A percentile compares a stretch with the other conserved stretches of the same genome.
Evolutionary conservation across 2,113 vertebrate genomes (phyloP).

Genomic region (Sinocyclocheilus anshuiensis): DNA sequence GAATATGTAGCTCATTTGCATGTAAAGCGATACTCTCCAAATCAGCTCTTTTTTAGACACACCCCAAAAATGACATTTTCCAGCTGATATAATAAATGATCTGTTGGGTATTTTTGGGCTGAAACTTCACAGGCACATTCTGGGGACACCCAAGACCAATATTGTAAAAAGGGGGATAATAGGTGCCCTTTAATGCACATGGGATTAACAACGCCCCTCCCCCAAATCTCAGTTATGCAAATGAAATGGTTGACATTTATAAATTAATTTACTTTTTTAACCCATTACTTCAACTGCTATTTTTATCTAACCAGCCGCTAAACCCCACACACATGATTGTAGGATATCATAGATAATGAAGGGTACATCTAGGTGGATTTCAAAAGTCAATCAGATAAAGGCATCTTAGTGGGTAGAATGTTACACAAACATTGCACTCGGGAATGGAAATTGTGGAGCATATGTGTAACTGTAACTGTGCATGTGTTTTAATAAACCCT

Average conservation of each 20-base stretch:
- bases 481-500: constrained; percentile 11
- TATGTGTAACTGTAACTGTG: constrained; percentile 12
- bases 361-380: not conserved
- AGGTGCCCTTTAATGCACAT: too few relatives aligned
- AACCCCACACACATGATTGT: not conserved
- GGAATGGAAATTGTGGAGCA: not conserved
- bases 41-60: too few relatives aligned
- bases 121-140: too few relatives aligned
- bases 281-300: not conserved
- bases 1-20: too few relatives aligned
- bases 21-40: too few relatives aligned
- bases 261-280: not conserved
- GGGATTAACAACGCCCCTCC: not conserved
- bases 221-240: not conserved
- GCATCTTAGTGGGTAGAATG: not conserved
- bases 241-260: not conserved
- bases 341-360: not conserved
- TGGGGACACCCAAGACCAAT: too few relatives aligned
- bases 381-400: not conserved
- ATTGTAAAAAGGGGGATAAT: too few relatives aligned
- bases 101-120: too few relatives aligned
- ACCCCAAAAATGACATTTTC: too few relatives aligned
- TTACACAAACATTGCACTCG: not conserved
- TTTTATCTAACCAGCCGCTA: not conserved
- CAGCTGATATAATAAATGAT: too few relatives aligned